A percentile compares a stretch with the other conserved stretches of the same genome.
phyloP scores from a whole-genome alignment of 64 coral and sea anemone species.

The Montipora efflorescens region DNA sequence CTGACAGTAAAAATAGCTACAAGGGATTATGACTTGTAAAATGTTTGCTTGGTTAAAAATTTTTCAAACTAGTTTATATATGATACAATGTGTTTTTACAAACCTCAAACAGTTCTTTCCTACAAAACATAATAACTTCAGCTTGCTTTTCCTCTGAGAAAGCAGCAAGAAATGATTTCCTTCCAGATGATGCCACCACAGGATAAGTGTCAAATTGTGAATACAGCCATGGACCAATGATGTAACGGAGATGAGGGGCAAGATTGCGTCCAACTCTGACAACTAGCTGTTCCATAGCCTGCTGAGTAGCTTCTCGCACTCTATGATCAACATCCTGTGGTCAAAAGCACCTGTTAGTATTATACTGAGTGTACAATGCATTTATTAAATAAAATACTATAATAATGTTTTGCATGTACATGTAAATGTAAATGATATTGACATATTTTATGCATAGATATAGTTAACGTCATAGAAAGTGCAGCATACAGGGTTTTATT shows the following conservation, averaged over 20 bases:
- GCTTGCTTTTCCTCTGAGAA: constrained; percentile 77
- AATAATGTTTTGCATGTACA: too few species aligned
- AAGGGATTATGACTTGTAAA: too few species aligned
- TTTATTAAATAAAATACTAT: too few species aligned
- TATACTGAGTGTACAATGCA: too few species aligned
- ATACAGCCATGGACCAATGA: constrained; percentile 94
- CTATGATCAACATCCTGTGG: constrained; percentile 93
- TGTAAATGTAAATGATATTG: too few species aligned
- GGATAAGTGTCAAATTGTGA: constrained; percentile 93
- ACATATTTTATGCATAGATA: too few species aligned
- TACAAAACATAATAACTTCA: constrained; percentile 89
- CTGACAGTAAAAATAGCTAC: too few species aligned
- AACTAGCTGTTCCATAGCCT: constrained; percentile 96
- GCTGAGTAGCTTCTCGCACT: constrained; percentile 94
- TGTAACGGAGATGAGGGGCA: constrained; percentile 85
- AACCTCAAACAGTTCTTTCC: constrained; percentile 82
- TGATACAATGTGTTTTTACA: not conserved
- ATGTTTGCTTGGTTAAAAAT: too few species aligned
- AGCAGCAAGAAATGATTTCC: constrained; percentile 77
- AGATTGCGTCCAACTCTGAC: constrained; percentile 85
- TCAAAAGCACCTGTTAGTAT: too few species aligned
- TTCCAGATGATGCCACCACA: constrained; percentile 77
- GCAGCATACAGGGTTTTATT: too few species aligned
- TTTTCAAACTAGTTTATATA: too few species aligned
- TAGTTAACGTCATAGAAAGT: too few species aligned